Evolutionary conservation across 2,888 invertebrate genomes (phyloP).

Genomic region (Coelinius sp.): DNA sequence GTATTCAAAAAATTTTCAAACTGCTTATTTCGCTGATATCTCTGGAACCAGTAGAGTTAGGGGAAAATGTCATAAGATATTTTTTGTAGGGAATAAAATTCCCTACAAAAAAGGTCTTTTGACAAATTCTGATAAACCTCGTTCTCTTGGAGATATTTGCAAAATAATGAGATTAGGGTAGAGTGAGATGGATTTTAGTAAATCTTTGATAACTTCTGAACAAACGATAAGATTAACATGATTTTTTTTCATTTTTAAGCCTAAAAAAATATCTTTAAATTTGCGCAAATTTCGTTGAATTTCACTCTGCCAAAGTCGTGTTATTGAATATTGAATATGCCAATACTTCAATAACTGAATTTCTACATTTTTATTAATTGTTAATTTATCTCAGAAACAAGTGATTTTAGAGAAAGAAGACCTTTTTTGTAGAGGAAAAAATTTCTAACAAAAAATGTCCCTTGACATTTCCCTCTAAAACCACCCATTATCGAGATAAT

Average conservation of each 20-base stretch:
- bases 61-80: neutral
- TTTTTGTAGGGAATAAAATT: neutral
- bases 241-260: neutral
- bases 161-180: neutral
- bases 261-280: neutral
- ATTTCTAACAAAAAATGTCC: too few species aligned
- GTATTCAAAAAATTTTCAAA: too few species aligned
- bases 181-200: neutral
- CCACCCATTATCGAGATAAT: too few species aligned
- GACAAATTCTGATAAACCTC: too few species aligned
- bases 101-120: neutral
- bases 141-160: too few species aligned
- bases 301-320: neutral
- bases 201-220: neutral
- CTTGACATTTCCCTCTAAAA: too few species aligned
- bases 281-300: neutral
- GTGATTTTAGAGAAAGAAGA: too few species aligned
- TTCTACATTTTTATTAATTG: too few species aligned
- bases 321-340: neutral
- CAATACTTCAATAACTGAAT: too few species aligned
- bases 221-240: neutral
- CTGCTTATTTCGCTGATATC: neutral
- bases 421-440: too few species aligned
- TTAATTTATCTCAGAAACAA: too few species aligned
- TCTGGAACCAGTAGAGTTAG: neutral